Evolutionary conservation across 2,113 vertebrate species (phyloP).

Genomic region (Pelvicachromis taeniatus): DNA sequence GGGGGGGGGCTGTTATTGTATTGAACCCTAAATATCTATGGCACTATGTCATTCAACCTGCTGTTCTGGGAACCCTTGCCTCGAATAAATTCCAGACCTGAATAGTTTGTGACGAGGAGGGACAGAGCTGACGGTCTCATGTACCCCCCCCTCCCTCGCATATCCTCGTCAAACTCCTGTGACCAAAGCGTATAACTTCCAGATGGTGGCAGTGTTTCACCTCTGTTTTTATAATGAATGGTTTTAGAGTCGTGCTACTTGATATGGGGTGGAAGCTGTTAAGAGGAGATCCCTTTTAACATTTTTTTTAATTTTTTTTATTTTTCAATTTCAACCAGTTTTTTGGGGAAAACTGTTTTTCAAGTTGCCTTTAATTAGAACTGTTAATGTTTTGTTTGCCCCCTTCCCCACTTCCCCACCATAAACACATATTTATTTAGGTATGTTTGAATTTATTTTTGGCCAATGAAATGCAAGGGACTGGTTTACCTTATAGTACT

Average conservation of each 20-base stretch:
- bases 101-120: constrained; percentile 29
- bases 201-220: constrained; percentile 74
- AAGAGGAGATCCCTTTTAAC: constrained; percentile 42
- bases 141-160: not conserved
- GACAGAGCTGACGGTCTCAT: not conserved
- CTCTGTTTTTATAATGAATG: constrained; percentile 65
- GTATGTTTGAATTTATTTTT: constrained; percentile 74
- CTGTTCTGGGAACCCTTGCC: constrained; percentile 13
- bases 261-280: constrained; percentile 48
- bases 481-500: constrained; percentile 67
- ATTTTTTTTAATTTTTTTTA: constrained; percentile 32
- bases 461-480: constrained; percentile 68
- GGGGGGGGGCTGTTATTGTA: constrained; percentile 19
- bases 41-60: constrained; percentile 17
- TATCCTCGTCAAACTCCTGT: constrained; percentile 52
- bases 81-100: constrained; percentile 39
- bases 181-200: constrained; percentile 79
- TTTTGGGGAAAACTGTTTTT: constrained; percentile 56
- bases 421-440: constrained; percentile 78
- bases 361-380: constrained; percentile 70
- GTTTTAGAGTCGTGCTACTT: constrained; percentile 59
- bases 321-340: constrained; percentile 47
- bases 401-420: constrained; percentile 14
- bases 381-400: constrained; percentile 45
- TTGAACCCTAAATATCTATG: constrained; percentile 24